Evolutionary conservation across 2,888 invertebrate genomes (phyloP).

Genomic region (Bembecia ichneumoniformis): DNA sequence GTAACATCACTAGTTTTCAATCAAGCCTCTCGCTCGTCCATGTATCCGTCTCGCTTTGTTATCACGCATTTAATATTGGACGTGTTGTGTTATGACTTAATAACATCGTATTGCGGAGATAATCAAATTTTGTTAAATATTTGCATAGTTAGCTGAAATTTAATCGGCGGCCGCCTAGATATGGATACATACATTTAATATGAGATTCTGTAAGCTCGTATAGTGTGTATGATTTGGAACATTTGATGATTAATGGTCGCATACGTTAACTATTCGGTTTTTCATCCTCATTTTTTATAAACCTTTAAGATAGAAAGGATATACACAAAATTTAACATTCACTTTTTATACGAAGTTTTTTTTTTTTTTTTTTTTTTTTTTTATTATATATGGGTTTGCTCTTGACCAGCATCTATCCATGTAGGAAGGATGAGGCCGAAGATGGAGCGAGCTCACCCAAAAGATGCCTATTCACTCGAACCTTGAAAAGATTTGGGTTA

Average conservation of each 20-base stretch:
- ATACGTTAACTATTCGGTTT: background rate
- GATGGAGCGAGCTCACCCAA: too few relatives aligned
- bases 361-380: too few relatives aligned
- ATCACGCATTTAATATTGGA: background rate
- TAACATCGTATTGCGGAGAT: background rate
- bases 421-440: too few relatives aligned
- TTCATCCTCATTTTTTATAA: background rate
- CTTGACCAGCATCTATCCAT: too few relatives aligned
- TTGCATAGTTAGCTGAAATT: background rate
- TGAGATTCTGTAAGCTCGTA: too few relatives aligned
- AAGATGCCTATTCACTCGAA: too few relatives aligned
- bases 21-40: background rate
- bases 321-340: too few relatives aligned
- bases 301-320: too few relatives aligned
- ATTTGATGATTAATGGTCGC: background rate
- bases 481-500: too few relatives aligned
- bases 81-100: background rate
- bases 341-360: too few relatives aligned
- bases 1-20: background rate
- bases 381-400: too few relatives aligned
- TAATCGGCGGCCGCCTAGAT: background rate
- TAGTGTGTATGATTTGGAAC: too few relatives aligned
- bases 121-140: background rate
- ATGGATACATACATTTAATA: background rate
- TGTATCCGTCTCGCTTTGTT: slow-evolving; percentile 1